Evolutionary conservation across 2,888 invertebrate species (phyloP).

Genomic region (Merodon equestris): DNA sequence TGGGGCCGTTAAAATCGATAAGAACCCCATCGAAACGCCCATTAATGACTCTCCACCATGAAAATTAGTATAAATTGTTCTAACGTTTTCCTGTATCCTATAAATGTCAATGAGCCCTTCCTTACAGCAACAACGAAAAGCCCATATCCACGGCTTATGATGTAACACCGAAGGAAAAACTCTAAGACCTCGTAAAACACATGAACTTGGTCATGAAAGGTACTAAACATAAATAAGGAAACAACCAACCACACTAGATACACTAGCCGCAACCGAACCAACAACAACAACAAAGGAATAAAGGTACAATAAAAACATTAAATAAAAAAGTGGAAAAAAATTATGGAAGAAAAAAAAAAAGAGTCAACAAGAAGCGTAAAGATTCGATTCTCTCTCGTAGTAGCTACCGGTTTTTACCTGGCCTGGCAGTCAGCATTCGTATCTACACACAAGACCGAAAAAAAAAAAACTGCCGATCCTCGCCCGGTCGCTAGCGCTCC

Average conservation of each 20-base stretch:
- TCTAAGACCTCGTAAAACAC: constrained; percentile 30
- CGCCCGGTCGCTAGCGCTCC: constrained; percentile 19
- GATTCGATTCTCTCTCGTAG: constrained; percentile 64
- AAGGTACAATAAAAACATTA: constrained; percentile 32
- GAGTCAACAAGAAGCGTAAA: constrained; percentile 66
- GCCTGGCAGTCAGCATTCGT: constrained; percentile 52
- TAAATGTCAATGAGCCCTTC: too few species aligned
- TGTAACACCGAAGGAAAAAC: not conserved
- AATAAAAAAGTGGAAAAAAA: constrained; percentile 21
- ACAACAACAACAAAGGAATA: constrained; percentile 47
- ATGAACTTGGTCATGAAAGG: constrained; percentile 61
- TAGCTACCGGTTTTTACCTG: constrained; percentile 69
- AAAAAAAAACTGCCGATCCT: constrained; percentile 32
- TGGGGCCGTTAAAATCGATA: too few species aligned
- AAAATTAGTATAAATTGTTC: too few species aligned
- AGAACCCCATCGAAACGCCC: too few species aligned
- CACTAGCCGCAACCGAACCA: constrained; percentile 12
- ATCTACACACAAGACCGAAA: constrained; percentile 29
- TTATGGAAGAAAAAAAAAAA: constrained; percentile 26
- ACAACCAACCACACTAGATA: constrained; percentile 1
- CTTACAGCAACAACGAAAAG: too few species aligned
- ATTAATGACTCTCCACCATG: too few species aligned
- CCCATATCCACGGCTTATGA: too few species aligned
- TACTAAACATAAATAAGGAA: constrained; percentile 44
- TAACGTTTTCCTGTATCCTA: too few species aligned